These are phyloP conservation scores for Athene cunicularia DNA, from an alignment of 2,113 vertebrate genomes.

Conservation along the genomic window DNA sequence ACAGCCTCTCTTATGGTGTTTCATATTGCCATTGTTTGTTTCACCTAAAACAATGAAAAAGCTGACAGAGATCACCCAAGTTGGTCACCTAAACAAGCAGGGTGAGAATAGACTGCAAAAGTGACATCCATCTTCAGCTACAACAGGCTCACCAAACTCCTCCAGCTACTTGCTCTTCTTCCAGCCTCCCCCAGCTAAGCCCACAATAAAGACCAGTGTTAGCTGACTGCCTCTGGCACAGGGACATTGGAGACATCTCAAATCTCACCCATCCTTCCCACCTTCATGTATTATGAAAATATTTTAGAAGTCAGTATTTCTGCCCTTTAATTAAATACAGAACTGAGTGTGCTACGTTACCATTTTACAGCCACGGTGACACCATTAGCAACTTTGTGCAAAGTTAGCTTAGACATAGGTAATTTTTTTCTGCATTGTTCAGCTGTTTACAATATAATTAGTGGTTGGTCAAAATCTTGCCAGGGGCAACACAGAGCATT, in stretches of 20 bases:
- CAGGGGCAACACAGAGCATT: not conserved
- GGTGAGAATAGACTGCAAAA: not conserved
- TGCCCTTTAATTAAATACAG: not conserved
- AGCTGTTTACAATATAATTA: conserved; percentile 37
- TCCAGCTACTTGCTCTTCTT: not conserved
- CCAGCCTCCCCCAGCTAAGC: not conserved
- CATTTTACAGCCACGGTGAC: not conserved
- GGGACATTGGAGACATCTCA: not conserved
- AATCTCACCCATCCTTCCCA: not conserved
- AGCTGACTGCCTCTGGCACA: not conserved
- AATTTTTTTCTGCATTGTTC: conserved; percentile 10
- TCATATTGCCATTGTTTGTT: not conserved
- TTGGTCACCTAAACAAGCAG: not conserved
- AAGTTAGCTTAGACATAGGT: conserved; percentile 19
- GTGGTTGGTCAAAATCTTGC: conserved; percentile 1
- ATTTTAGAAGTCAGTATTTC: conserved; percentile 3
- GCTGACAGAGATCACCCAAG: not conserved
- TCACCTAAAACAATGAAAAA: not conserved
- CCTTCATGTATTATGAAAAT: not conserved
- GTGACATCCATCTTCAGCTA: not conserved
- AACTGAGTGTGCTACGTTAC: not conserved
- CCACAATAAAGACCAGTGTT: not conserved
- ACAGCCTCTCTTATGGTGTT: not conserved
- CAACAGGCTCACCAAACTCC: not conserved
- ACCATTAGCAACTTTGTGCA: not conserved